Base-by-base conservation (phyloP, 30 jellyfish, hydroid and myxozoan genomes). In the Chrysaora quinquecirrha region DNA sequence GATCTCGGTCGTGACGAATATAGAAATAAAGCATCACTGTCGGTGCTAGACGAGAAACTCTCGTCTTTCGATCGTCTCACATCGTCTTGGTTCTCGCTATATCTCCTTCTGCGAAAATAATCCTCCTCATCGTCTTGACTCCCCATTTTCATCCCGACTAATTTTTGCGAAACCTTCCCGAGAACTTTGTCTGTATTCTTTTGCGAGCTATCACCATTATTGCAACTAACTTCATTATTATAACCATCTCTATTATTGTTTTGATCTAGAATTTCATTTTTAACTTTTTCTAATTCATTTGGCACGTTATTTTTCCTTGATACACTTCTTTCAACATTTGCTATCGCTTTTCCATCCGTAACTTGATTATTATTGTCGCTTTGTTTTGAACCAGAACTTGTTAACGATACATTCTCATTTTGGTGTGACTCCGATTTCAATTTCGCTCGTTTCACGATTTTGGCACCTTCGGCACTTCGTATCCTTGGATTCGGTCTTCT, bases 1-100 rank as follows among this genome's bases (percentile, higher is more conserved):
- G 96, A 84, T 10, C 91, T 87, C 10, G 98, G 98, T 33, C 91
- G 71, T 33, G 98, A 91, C 2, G 98, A 78, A 48, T 82, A 91
- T 11, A 79, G 80, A 84, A 77, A 84, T 29, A 91, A 72, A 28
- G 84, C 79, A 11, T 91, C 98, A 43, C 96, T 91, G 50, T 71
- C 89, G 34, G 74, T 66, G 71, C 96, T 91, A 2, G 90, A 81
- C 22, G 94, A 68, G 24, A 90, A 89, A 48, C 97, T 89, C 3
- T 95, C 90, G 20, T 77, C 82, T 23, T 71, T 60, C 3, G 90
- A 82, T 28, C 78, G 95, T 20, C 73, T 33, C 1, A 84, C 52
- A 16, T 79, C 94, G 18, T 76, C 89, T 28, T 83, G 92, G 56
- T 82, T 68, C 24, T 88, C 87, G 76, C 95, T 93, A 35, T 56